Evolutionary conservation across 2,888 invertebrate genomes (phyloP).

Genomic region (Epinotia bilunana): DNA sequence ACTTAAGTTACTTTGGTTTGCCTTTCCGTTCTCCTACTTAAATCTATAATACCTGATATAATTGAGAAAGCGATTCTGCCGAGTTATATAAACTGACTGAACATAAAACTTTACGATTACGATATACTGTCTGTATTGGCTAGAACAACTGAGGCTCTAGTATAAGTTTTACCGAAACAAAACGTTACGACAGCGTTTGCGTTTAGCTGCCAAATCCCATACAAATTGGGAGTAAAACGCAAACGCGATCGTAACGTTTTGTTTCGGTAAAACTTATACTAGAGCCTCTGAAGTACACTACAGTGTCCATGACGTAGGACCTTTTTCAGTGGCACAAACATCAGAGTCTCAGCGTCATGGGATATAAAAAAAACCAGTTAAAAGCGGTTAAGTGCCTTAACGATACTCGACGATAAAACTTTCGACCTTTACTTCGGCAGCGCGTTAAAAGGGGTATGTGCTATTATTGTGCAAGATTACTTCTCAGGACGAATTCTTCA

Average conservation of each 20-base stretch:
- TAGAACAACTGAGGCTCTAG: background rate
- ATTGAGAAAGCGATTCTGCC: constrained; percentile 8
- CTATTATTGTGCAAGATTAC: background rate
- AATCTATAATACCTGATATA: background rate
- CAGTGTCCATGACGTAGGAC: background rate
- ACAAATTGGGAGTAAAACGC: too few species aligned
- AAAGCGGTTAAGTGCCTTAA: constrained; percentile 5
- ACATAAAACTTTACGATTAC: constrained; percentile 19
- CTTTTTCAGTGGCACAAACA: background rate
- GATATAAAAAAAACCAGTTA: constrained; percentile 26
- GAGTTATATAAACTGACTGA: constrained; percentile 2
- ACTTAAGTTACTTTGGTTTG: too few species aligned
- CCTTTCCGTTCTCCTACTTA: too few species aligned
- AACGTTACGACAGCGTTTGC: too few species aligned
- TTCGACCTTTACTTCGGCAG: constrained; percentile 4
- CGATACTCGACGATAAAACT: constrained; percentile 28
- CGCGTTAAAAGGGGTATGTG: background rate
- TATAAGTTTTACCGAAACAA: too few species aligned
- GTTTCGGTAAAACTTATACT: too few species aligned
- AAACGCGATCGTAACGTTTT: too few species aligned
- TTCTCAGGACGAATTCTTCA: background rate
- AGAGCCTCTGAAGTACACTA: background rate
- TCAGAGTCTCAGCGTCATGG: constrained; percentile 14
- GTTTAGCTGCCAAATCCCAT: too few species aligned
- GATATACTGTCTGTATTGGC: background rate